Base-by-base conservation (phyloP, 2,113 vertebrate genomes). In the Leptobrachium ailaonicum region DNA sequence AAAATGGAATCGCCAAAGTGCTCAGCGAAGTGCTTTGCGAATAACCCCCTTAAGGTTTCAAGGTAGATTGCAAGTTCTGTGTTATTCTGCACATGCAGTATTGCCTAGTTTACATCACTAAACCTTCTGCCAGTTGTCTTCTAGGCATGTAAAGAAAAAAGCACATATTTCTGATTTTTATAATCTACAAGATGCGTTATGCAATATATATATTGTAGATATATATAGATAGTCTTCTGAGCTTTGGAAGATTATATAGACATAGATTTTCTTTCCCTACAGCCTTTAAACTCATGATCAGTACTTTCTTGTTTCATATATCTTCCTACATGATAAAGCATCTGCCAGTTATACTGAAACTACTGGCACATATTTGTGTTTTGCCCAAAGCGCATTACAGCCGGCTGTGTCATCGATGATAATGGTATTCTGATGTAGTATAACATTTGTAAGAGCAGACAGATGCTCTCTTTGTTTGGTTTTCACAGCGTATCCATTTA, bases 351-450 rank as follows among this genome's bases (percentile, higher is more conserved):
- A 70, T 77, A 71, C 41, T 0, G 44, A 79, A 84, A 80, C 62
- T 87, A 45, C 82, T 83, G 87, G 82, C 68, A 77, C 50, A 81
- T 77, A 80, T 43, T 78, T 75, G 66, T 45, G 41, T 86, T 86
- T 90, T 84, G 81, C 82, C 85, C 82, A 82, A 41, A 84, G 82
- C 75, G 81, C 80, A 20, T 84, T 84, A 78, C 87, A 88, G 88
- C 89, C 83, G 86, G 85, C 69, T 73, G 82, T 81, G 82, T 87
- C 83, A 83, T 32, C 56, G 75, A 80, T 83, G 67, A 82, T 86
- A 84, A 84, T 66, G 60, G 83, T 32, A 76, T 82, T 20, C 83
- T 85, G 79, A 41, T 81, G 72, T 42, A 67, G 70, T 71, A 69
- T 75, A 75, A 75, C 32, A 69, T 70, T 71, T 87, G 79, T 75